A percentile compares a stretch with the other conserved stretches of the same genome.
phyloP scores from a whole-genome alignment of 2,797 vertebrate genomes.

The Eleutherodactylus coqui region DNA sequence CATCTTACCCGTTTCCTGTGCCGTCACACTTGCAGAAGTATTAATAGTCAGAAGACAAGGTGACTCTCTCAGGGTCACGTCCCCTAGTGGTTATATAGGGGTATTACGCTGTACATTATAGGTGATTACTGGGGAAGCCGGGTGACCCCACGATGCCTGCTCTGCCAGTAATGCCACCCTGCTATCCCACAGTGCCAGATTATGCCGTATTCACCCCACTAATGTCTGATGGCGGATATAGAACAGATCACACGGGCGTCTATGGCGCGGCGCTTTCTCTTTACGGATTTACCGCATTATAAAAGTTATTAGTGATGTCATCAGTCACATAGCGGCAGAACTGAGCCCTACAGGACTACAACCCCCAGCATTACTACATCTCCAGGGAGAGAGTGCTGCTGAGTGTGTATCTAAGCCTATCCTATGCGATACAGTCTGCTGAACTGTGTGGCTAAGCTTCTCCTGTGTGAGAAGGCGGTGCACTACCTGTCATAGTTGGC shows the following conservation, averaged over 20 bases:
- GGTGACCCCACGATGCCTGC: not conserved
- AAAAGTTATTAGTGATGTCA: not conserved
- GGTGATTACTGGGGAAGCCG: not conserved
- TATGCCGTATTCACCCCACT: no score
- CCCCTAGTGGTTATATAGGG: not conserved
- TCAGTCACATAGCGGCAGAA: not conserved
- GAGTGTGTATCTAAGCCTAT: not conserved
- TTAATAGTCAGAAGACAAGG: not conserved
- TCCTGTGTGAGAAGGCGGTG: not conserved
- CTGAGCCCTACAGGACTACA: not conserved
- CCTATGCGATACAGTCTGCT: not conserved
- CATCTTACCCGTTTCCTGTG: conserved; percentile 42
- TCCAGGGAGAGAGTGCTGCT: no score
- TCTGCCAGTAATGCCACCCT: no score
- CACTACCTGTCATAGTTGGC: conserved; percentile 70
- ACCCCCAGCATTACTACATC: not conserved
- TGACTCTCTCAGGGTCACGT: not conserved
- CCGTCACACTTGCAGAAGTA: conserved; percentile 61
- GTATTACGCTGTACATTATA: not conserved
- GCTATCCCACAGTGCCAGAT: no score
- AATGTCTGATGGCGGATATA: no score
- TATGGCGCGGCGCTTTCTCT: not conserved
- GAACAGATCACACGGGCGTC: not conserved
- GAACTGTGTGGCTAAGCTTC: not conserved
- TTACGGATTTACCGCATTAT: not conserved